Conservation (phyloP, 2,113 vertebrate genomes). For the Perca schrenkii region DNA sequence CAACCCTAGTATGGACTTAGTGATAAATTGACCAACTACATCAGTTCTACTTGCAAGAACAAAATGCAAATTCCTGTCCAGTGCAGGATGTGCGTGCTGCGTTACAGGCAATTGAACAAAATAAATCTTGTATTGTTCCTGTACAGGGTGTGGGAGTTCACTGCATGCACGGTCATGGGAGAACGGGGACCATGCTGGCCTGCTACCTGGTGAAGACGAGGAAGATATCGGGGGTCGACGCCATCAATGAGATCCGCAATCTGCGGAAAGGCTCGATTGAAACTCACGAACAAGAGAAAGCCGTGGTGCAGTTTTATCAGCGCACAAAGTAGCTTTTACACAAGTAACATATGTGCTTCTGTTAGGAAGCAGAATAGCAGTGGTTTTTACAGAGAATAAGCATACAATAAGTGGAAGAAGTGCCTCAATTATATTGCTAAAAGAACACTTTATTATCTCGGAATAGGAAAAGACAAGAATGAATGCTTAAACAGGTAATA, state of each 20-base stretch:
- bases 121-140: background rate
- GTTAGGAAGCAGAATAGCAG: background rate
- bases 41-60: background rate
- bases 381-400: background rate
- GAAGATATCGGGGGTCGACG: conserved; percentile 82
- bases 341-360: background rate
- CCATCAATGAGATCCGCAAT: conserved; percentile 89
- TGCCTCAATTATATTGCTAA: conserved; percentile 7
- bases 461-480: background rate
- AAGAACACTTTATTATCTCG: conserved; percentile 18
- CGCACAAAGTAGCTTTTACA: conserved; percentile 73
- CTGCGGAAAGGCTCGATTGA: conserved; percentile 92
- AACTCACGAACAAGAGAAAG: conserved; percentile 91
- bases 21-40: background rate
- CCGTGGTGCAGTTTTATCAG: conserved; percentile 91
- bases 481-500: background rate
- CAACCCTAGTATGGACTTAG: no score
- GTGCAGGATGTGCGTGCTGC: background rate
- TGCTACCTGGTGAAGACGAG: conserved; percentile 91
- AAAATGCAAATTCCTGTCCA: background rate
- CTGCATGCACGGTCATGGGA: conserved; percentile 91
- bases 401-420: background rate
- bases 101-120: background rate
- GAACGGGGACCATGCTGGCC: conserved; percentile 96
- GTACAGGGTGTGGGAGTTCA: conserved; percentile 91